Percentiles rank a stretch among this genome's conserved stretches.
These are phyloP conservation scores for Sylvicola cinctus DNA, from an alignment of 2,888 invertebrate species.

Conservation along the genomic window DNA sequence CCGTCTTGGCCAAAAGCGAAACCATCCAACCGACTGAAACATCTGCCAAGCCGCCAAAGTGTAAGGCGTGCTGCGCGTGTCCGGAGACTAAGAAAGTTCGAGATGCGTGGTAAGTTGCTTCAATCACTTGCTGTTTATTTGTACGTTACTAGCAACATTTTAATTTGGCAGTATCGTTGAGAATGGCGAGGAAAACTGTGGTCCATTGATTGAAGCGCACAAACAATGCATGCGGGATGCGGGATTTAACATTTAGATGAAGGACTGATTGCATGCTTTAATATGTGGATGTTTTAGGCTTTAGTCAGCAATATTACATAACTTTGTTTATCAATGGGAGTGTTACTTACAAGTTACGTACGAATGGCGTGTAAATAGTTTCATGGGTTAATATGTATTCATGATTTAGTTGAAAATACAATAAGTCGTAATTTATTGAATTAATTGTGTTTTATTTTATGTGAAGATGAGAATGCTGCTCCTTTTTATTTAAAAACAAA, in stretches of 20 bases:
- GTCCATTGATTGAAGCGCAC: conserved; percentile 81
- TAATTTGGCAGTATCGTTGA: conserved; percentile 59
- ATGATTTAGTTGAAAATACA: no score
- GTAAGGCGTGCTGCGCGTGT: conserved; percentile 93
- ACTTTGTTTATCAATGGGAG: no score
- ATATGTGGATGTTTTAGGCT: no score
- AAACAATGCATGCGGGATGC: conserved; percentile 88
- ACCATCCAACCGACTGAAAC: conserved; percentile 15
- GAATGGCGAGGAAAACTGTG: conserved; percentile 81
- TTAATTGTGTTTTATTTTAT: no score
- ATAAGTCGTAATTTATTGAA: no score
- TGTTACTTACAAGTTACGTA: no score
- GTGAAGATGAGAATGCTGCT: no score
- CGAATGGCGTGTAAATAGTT: no score
- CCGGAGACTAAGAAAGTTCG: conserved; percentile 82
- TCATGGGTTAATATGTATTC: no score
- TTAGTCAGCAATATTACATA: no score
- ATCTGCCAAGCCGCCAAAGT: conserved; percentile 43
- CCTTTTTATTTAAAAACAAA: no score
- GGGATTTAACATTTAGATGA: conserved; percentile 79
- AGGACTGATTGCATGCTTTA: no score
- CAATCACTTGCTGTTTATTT: conserved; percentile 2
- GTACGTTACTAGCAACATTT: conserved; percentile 9
- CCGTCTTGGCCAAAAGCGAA: conserved; percentile 21
- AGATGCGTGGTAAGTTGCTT: conserved; percentile 61